Evolutionary conservation across 1,140 invertebrate genomes (phyloP).

Genomic region (Lepidotrigona ventralis): DNA sequence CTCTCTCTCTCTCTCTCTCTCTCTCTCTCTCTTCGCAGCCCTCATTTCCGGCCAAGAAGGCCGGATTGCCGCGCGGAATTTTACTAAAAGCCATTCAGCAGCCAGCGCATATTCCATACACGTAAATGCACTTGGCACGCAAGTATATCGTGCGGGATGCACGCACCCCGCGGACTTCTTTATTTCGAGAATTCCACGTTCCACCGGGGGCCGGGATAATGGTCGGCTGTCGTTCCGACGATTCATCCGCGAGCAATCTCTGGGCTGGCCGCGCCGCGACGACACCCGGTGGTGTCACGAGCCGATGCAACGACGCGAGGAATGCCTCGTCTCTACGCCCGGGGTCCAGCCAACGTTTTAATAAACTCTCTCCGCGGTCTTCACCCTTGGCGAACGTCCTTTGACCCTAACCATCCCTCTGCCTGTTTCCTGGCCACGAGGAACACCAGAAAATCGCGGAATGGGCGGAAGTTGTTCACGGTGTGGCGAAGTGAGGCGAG

Average conservation of each 20-base stretch:
- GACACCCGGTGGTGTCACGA: slow-evolving; percentile 14
- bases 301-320: slow-evolving; percentile 33
- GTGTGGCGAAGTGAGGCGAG: too few species aligned
- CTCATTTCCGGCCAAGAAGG: slow-evolving; percentile 9
- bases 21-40: too few species aligned
- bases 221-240: slow-evolving; percentile 58
- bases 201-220: slow-evolving; percentile 59
- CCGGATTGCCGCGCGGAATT: slow-evolving; percentile 33
- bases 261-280: slow-evolving; percentile 20
- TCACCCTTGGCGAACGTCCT: background rate
- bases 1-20: too few species aligned
- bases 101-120: slow-evolving; percentile 49
- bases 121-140: slow-evolving; percentile 71
- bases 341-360: slow-evolving; percentile 36
- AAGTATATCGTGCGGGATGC: slow-evolving; percentile 66
- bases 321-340: slow-evolving; percentile 12
- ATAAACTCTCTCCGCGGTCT: slow-evolving; percentile 10
- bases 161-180: slow-evolving; percentile 43
- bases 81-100: slow-evolving; percentile 17
- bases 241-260: slow-evolving; percentile 58
- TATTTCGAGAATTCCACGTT: slow-evolving; percentile 76
- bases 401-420: background rate
- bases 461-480: background rate
- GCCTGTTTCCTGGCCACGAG: background rate
- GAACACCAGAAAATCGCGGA: background rate